A percentile compares a stretch with the other conserved stretches of the same genome.
These are phyloP conservation scores for Geopemphigus sp. DNA, from an alignment of 1,140 invertebrate genomes.

Conservation along the genomic window DNA sequence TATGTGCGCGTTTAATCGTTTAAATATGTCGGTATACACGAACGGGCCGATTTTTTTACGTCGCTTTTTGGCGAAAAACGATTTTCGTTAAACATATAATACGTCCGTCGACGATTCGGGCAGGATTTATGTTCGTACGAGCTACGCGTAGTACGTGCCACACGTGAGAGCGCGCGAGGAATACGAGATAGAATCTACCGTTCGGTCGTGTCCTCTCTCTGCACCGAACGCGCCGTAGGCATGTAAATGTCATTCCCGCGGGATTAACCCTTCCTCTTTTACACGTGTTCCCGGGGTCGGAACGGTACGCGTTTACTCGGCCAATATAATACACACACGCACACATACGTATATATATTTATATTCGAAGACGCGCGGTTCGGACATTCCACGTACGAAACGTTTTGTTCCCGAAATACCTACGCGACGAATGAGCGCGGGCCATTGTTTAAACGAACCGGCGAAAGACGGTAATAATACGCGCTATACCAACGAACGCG, in stretches of 20 bases:
- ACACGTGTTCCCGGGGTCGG: not conserved
- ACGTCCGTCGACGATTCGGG: too few species aligned
- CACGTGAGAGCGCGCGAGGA: too few species aligned
- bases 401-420: constrained; percentile 33
- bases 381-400: constrained; percentile 19
- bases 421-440: not conserved
- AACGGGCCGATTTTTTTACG: too few species aligned
- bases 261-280: not conserved
- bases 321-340: constrained; percentile 5
- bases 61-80: too few species aligned
- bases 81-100: too few species aligned
- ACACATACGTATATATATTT: too few species aligned
- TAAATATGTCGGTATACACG: too few species aligned
- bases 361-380: not conserved
- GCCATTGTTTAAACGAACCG: constrained; percentile 28
- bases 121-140: too few species aligned
- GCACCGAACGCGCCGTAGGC: too few species aligned
- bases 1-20: too few species aligned
- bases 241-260: not conserved
- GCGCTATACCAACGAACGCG: too few species aligned
- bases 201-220: not conserved
- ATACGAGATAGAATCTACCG: not conserved
- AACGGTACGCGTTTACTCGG: not conserved
- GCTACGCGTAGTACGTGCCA: too few species aligned
- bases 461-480: not conserved